These are phyloP conservation scores for Cepaea hortensis DNA, from an alignment of 2,888 invertebrate species.

Conservation along the genomic window DNA sequence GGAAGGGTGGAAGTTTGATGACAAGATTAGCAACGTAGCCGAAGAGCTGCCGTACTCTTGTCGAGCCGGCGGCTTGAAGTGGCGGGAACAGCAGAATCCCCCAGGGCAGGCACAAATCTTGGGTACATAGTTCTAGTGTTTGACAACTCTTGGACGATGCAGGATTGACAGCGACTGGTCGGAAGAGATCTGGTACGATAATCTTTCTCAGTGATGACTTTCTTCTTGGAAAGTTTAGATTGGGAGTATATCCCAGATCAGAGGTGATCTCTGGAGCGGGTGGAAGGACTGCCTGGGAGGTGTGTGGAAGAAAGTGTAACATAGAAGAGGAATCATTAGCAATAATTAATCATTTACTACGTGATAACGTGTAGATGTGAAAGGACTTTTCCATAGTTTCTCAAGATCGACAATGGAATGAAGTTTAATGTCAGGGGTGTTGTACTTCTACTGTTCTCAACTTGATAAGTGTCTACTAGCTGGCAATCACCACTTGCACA, in stretches of 20 bases:
- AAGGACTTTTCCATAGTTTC: no score
- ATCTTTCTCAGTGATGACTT: slow-evolving; percentile 29
- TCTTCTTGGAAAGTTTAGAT: background rate
- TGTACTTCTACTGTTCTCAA: no score
- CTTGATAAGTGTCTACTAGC: no score
- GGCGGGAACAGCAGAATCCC: slow-evolving; percentile 16
- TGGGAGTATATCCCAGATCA: background rate
- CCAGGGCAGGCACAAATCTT: slow-evolving; percentile 28
- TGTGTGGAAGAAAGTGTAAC: background rate
- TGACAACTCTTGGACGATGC: background rate
- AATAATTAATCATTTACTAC: background rate
- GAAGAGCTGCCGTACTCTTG: background rate
- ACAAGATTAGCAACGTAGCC: slow-evolving; percentile 31
- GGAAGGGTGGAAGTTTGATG: slow-evolving; percentile 17
- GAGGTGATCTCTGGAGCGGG: background rate
- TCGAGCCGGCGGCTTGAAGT: slow-evolving; percentile 29
- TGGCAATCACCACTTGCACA: no score
- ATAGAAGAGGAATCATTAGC: background rate
- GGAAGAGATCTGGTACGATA: background rate
- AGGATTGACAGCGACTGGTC: background rate
- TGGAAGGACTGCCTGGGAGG: no score
- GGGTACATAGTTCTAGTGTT: slow-evolving; percentile 37
- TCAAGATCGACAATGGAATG: no score
- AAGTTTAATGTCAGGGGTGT: no score
- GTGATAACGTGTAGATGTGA: background rate